A percentile compares a stretch with the other conserved stretches of the same genome.
Conservation (phyloP, 1,140 invertebrate genomes). For the Conus ventricosus region DNA sequence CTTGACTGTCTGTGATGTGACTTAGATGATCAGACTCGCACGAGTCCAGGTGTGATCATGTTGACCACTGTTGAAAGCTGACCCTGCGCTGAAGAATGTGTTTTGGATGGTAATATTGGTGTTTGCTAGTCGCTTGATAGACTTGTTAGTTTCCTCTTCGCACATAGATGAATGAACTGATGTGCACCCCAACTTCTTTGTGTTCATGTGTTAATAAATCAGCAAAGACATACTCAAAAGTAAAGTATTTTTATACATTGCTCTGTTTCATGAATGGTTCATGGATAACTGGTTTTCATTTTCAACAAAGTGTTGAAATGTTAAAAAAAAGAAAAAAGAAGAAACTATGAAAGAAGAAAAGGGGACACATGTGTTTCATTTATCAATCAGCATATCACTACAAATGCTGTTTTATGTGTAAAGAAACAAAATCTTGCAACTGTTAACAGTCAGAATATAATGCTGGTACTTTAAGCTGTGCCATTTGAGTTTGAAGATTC, state of each 20-base stretch:
- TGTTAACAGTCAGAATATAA: too few species aligned
- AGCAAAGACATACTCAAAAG: not conserved
- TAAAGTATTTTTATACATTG: not conserved
- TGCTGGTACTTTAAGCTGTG: too few species aligned
- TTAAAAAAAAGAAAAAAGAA: not conserved
- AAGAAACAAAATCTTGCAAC: too few species aligned
- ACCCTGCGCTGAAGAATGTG: not conserved
- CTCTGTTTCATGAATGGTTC: not conserved
- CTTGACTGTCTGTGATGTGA: not conserved
- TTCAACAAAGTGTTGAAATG: not conserved
- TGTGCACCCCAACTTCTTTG: not conserved
- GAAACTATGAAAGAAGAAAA: not conserved
- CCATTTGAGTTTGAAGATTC: too few species aligned
- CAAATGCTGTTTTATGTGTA: too few species aligned
- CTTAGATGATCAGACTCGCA: not conserved
- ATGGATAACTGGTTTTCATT: not conserved
- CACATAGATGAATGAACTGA: not conserved
- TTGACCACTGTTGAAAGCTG: not conserved
- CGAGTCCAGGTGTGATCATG: not conserved
- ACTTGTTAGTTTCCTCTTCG: not conserved
- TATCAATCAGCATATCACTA: not conserved
- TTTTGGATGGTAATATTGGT: not conserved
- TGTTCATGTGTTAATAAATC: not conserved
- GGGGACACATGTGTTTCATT: not conserved
- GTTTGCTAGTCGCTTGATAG: not conserved